These are phyloP conservation scores for Acanthococcus lagerstroemiae DNA, from an alignment of 2,888 invertebrate species.

Conservation along the genomic window DNA sequence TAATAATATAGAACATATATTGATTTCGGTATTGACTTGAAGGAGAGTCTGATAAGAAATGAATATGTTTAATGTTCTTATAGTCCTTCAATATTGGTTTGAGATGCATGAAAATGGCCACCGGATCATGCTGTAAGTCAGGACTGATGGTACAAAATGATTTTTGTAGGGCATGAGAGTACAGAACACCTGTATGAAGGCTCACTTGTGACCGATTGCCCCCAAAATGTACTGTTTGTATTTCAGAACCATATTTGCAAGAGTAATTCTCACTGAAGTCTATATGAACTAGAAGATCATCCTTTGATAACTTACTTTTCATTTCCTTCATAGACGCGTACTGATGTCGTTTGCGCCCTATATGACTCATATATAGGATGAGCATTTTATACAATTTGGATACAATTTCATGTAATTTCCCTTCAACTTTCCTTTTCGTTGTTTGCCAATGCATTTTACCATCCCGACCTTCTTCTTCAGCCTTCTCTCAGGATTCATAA, in stretches of 20 bases:
- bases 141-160: background rate
- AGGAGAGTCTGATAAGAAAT: background rate
- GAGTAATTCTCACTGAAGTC: background rate
- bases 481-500: background rate
- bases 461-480: background rate
- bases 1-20: background rate
- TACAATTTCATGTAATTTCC: background rate
- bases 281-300: background rate
- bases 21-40: no score
- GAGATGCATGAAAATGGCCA: background rate
- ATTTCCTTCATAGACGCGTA: background rate
- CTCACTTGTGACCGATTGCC: background rate
- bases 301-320: background rate
- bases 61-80: background rate
- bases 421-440: background rate
- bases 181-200: background rate
- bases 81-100: background rate
- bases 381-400: background rate
- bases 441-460: background rate
- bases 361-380: background rate
- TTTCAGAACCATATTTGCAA: background rate
- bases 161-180: background rate
- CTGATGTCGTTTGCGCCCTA: background rate
- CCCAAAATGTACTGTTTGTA: background rate
- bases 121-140: background rate